These are phyloP conservation scores for Athrips mouffetella DNA, from an alignment of 2,888 invertebrate genomes.

Conservation along the genomic window DNA sequence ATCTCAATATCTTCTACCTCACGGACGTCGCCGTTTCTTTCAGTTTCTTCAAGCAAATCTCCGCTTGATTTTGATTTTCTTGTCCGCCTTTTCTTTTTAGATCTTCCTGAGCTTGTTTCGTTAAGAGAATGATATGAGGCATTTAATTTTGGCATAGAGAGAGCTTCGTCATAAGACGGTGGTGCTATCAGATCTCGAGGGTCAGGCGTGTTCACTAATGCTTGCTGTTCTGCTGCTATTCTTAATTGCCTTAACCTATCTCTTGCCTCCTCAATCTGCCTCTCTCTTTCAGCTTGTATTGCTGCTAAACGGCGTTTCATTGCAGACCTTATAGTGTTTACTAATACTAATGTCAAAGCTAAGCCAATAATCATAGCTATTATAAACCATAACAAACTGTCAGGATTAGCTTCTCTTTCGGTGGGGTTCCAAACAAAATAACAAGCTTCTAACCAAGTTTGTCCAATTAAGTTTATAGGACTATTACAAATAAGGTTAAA, in stretches of 20 bases:
- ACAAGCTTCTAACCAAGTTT: slow-evolving; percentile 84
- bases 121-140: slow-evolving; percentile 78
- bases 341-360: slow-evolving; percentile 71
- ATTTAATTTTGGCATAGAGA: slow-evolving; percentile 84
- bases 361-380: slow-evolving; percentile 76
- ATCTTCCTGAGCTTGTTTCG: slow-evolving; percentile 64
- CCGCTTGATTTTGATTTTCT: slow-evolving; percentile 75
- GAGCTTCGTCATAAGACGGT: slow-evolving; percentile 87
- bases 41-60: slow-evolving; percentile 69
- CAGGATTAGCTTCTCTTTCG: slow-evolving; percentile 53
- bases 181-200: slow-evolving; percentile 83
- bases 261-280: slow-evolving; percentile 77
- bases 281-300: slow-evolving; percentile 72
- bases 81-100: slow-evolving; percentile 56
- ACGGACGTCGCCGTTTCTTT: slow-evolving; percentile 58
- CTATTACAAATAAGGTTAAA: slow-evolving; percentile 81
- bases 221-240: slow-evolving; percentile 73
- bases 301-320: slow-evolving; percentile 74
- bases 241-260: slow-evolving; percentile 76
- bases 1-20: slow-evolving; percentile 54
- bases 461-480: slow-evolving; percentile 80
- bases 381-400: slow-evolving; percentile 79
- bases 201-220: slow-evolving; percentile 81
- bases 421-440: slow-evolving; percentile 78
- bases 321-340: slow-evolving; percentile 74